Conservation (phyloP, 2,113 vertebrate genomes). For the Nycticryphes semicollaris region DNA sequence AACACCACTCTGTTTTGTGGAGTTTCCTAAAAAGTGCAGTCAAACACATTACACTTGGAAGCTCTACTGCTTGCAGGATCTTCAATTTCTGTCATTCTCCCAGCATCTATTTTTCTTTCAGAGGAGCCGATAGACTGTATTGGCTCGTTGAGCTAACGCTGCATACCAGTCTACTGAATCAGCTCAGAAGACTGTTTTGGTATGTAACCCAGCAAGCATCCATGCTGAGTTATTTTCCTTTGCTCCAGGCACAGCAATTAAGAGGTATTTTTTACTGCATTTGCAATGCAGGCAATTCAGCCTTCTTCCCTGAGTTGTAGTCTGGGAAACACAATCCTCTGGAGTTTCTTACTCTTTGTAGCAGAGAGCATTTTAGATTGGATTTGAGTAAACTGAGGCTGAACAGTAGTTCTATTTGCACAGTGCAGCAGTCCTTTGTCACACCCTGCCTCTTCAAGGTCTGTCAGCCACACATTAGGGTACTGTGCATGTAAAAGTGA, state of each 20-base stretch:
- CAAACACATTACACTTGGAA: background rate
- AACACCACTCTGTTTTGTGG: background rate
- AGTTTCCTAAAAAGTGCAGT: background rate
- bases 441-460: background rate
- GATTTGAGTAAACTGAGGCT: background rate
- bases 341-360: background rate
- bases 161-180: conserved; percentile 54
- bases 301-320: background rate
- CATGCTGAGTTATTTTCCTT: conserved; percentile 40
- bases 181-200: conserved; percentile 31
- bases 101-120: conserved; percentile 11
- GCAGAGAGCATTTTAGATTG: background rate
- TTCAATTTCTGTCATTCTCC: background rate
- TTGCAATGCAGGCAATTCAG: conserved; percentile 2
- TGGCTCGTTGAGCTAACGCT: background rate
- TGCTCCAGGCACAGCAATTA: conserved; percentile 43
- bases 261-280: conserved; percentile 18
- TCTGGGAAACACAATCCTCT: background rate
- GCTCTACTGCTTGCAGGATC: background rate
- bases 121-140: background rate
- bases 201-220: conserved; percentile 41
- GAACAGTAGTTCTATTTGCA: background rate
- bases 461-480: background rate
- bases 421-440: background rate
- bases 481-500: background rate